Base-by-base conservation (phyloP, 2,113 vertebrate genomes). In the Eleginops maclovinus region DNA sequence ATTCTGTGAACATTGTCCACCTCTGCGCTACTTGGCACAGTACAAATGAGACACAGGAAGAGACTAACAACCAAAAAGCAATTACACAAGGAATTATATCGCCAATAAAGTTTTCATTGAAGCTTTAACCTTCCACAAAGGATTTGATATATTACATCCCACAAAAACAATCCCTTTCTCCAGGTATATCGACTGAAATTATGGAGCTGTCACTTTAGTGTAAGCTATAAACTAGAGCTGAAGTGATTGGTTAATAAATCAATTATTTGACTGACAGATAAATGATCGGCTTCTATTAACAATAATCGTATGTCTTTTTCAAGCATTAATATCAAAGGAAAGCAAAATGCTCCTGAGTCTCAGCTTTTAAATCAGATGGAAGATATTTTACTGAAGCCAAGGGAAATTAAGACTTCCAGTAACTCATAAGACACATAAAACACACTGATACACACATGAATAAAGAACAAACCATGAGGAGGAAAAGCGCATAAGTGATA, bases 1-100 rank as follows among this genome's bases (percentile, higher is more conserved):
- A 9, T 56, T 83, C 36, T 75, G 68, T 70, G 77, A 79, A 60
- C 73, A 78, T 8, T 8, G 44, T 76, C 54, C 12, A 54, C 15
- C 21, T 3, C 12, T 54, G n/a, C 53, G 40, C 3, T 22, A 46
- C 19, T 51, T 13, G 17, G 16, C 44, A 51, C 41, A 68, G 22
- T 19, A 44, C 40, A 56, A 67, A 31, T 1, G 2, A 62, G 12
- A 2, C n/a, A 72, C 4, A 59, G 46, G n/a, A 4, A 43, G n/a
- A 21, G 2, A 8, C 44, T 58, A 44, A 16, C 40, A 24, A 19
- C 41, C 9, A 26, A 11, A 28, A 43, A 40, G 14, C 21, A 67
- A 15, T 26, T 17, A n/a, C 12, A 64, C 22, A 9, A 54, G 65
- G 36, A 71, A 16, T 36, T 12, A 9, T 28, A 22, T 55, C 1